Evolutionary conservation across 2,797 vertebrate species (phyloP).

Genomic region (Knipowitschia caucasica): DNA sequence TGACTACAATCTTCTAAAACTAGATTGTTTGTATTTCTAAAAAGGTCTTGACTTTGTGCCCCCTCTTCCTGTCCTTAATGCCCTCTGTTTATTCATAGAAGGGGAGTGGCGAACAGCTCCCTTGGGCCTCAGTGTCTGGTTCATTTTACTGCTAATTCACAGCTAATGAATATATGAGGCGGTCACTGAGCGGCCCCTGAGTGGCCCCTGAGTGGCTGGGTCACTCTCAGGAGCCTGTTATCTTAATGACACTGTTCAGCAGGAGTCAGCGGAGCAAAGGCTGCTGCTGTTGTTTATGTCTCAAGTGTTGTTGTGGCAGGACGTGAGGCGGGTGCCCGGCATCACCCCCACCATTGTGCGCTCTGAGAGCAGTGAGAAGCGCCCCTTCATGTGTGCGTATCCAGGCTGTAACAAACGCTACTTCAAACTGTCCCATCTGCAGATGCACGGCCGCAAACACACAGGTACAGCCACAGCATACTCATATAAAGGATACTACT

Average conservation of each 20-base stretch:
- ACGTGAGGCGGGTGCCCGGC: conserved; percentile 89
- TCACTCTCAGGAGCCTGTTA: conserved; percentile 45
- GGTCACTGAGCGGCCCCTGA: conserved; percentile 50
- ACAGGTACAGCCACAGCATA: conserved; percentile 78
- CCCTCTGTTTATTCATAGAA: conserved; percentile 9
- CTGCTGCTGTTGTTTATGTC: conserved; percentile 20
- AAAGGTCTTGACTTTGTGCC: neutral
- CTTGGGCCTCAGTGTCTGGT: conserved; percentile 58
- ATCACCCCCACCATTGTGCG: conserved; percentile 90
- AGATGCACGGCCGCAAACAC: conserved; percentile 98
- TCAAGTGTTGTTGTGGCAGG: conserved; percentile 68
- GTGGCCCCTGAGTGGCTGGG: conserved; percentile 29
- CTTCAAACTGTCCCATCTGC: conserved; percentile 96
- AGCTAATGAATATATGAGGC: conserved; percentile 60
- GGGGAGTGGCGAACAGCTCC: conserved; percentile 76
- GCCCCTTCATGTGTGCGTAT: conserved; percentile 97
- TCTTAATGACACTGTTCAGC: conserved; percentile 43
- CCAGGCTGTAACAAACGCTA: conserved; percentile 98
- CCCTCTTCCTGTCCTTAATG: conserved; percentile 27
- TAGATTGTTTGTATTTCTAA: neutral
- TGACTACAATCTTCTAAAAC: neutral
- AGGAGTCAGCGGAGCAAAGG: conserved; percentile 19
- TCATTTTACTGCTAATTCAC: conserved; percentile 72
- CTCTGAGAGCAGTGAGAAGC: conserved; percentile 91
- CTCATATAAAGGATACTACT: no score